Base-by-base conservation (phyloP, 2,888 invertebrate species). In the Morpho helenor region DNA sequence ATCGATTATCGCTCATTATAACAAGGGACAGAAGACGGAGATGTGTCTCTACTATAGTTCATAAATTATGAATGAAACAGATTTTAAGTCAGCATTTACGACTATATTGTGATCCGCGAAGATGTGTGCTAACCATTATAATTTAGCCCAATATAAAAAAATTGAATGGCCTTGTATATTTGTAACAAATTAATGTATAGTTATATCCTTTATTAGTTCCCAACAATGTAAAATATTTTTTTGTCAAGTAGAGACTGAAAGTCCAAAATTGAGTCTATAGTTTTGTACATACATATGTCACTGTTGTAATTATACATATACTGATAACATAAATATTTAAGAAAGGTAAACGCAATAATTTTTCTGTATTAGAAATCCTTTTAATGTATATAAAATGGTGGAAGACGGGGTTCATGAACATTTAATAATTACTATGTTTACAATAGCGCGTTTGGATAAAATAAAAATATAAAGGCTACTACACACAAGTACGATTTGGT, bases 231-330 rank as follows among this genome's bases (percentile, higher is more conserved):
- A 76, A 73, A 78, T 80, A 79, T 74, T 78, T 79, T 80, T 76
- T 72, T 78, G 78, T 73, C 76, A 74, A 81, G 80, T 88, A 87
- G 87, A 89, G 89, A 89, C 88, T 89, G 88, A 88, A 88, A 89
- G 88, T 89, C 88, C 87, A 85, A 84, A 87, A 85, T 87, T 84
- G 87, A 89, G 87, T 88, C 87, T 89, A 87, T 87, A 87, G 84
- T 88, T 87, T 88, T 90, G 89, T 90, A 90, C 80, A 90, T 76
- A 76, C 61, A 66, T 84, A 85, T 73, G 74, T 85, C 86, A 82
- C 85, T 83, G 86, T 88, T 89, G 86, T 87, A 89, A 88, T 79
- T 86, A 87, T 81, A 84, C 54, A 55, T 55, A 76, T 86, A 87
- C 83, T 80, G 69, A 78, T 86, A 82, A 80, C 72, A 74, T 79